These are phyloP conservation scores for Melinaea marsaeus DNA, from an alignment of 2,888 invertebrate genomes.

Conservation along the genomic window DNA sequence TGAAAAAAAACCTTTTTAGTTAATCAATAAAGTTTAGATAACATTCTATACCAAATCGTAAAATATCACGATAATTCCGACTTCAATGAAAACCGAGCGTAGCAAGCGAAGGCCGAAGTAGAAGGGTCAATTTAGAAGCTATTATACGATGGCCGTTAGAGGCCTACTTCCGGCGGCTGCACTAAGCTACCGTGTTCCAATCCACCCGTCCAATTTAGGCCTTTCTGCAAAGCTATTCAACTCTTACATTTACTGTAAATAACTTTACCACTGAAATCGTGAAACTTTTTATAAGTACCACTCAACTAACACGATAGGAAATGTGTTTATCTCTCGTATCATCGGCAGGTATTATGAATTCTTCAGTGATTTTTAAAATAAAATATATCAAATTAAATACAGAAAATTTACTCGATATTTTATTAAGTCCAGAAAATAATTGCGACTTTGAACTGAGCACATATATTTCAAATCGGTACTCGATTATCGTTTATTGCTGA, in stretches of 20 bases:
- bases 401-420: neutral
- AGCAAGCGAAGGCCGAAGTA: constrained; percentile 48
- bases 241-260: constrained; percentile 45
- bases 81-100: constrained; percentile 38
- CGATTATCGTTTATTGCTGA: constrained; percentile 5
- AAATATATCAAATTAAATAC: neutral
- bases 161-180: constrained; percentile 75
- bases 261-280: constrained; percentile 43
- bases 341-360: neutral
- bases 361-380: neutral
- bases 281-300: constrained; percentile 28
- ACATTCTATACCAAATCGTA: constrained; percentile 23
- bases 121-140: constrained; percentile 68
- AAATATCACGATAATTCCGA: constrained; percentile 47
- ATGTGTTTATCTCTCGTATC: neutral
- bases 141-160: constrained; percentile 74
- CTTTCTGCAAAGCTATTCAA: constrained; percentile 64
- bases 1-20: neutral
- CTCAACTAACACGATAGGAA: constrained; percentile 14
- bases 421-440: constrained; percentile 2
- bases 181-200: constrained; percentile 72
- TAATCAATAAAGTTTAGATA: constrained; percentile 10
- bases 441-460: neutral
- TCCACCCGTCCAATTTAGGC: constrained; percentile 70
- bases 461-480: constrained; percentile 1